Base-by-base conservation (phyloP, 2,797 vertebrate species). In the Esox masquinongy region DNA sequence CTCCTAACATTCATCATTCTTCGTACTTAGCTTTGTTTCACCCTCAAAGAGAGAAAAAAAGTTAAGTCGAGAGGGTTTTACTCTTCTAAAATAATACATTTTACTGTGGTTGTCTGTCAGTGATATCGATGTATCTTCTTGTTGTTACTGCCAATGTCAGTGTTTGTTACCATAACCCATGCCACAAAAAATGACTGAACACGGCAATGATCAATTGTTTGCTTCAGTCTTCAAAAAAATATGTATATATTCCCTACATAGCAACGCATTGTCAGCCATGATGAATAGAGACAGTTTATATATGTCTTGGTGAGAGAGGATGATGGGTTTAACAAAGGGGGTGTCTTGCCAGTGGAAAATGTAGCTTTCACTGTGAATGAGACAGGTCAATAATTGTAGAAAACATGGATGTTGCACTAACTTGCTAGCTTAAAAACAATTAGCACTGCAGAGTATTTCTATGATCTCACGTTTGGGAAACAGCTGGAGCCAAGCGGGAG, bases 401-500 rank as follows among this genome's bases (percentile, higher is more conserved):
- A 56, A 34, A 26, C 29, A 49, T 22, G 24, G n/a, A 72, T 36
- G 17, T 39, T 59, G 31, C 22, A 43, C 43, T 67, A 31, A 74
- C 29, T 22, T 31, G 11, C 16, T 66, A 71, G 70, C 39, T 12
- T 22, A 24, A 14, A 14, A 31, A 24, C 72, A 26, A 80, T 5
- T 43, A 47, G 53, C 50, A 68, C n/a, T 67, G 6, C 49, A 39
- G 24, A 69, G 26, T 72, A 36, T 63, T 63, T 68, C 64, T 64
- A 31, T 14, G 6, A 6, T 64, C 12, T 76, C 49, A 19, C 2
- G 11, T 67, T 70, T 22, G 17, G 11, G 19, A 74, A 47, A 19
- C 69, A n/a, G 36, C 9, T 5, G 0, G 59, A 75, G 75, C 53
- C 71, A 75, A 76, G 73, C n/a, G 43, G 39, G 4, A 12, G 26